These are phyloP conservation scores for Urechis unicinctus DNA, from an alignment of 2,888 invertebrate genomes.

Conservation along the genomic window DNA sequence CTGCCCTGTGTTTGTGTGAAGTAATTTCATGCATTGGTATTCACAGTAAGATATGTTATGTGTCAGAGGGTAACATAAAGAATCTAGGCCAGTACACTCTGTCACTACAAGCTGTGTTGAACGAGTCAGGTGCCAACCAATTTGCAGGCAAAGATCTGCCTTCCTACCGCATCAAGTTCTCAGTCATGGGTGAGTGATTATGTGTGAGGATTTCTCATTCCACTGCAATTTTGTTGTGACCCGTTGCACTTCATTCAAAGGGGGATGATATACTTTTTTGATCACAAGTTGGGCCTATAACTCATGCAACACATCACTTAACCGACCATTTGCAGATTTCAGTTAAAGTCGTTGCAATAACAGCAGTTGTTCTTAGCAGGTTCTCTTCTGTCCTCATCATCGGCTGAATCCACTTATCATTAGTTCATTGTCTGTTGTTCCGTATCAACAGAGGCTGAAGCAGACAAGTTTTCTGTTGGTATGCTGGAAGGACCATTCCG, in stretches of 20 bases:
- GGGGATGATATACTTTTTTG: too few species aligned
- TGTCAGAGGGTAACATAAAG: conserved; percentile 29
- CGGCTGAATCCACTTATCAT: too few species aligned
- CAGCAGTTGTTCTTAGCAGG: too few species aligned
- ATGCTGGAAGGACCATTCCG: conserved; percentile 47
- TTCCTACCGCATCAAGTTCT: conserved; percentile 36
- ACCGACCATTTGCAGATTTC: too few species aligned
- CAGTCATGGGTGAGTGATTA: conserved; percentile 34
- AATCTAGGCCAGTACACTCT: conserved; percentile 43
- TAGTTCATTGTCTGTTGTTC: too few species aligned
- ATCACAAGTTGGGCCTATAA: too few species aligned
- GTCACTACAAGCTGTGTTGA: conserved; percentile 40
- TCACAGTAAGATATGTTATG: not conserved
- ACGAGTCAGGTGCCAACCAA: conserved; percentile 40
- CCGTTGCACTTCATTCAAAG: too few species aligned
- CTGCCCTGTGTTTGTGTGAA: too few species aligned
- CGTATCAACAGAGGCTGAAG: conserved; percentile 45
- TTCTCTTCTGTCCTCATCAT: too few species aligned
- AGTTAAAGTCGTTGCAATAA: too few species aligned
- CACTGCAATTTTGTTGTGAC: not conserved
- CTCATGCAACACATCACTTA: too few species aligned
- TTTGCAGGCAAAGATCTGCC: conserved; percentile 43
- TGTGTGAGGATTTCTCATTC: not conserved
- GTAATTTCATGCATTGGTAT: too few species aligned
- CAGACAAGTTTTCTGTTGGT: conserved; percentile 45